A percentile compares a stretch with the other conserved stretches of the same genome.
Evolutionary conservation across 2,113 vertebrate species (phyloP).

Genomic region (Ancistrus triradiatus): DNA sequence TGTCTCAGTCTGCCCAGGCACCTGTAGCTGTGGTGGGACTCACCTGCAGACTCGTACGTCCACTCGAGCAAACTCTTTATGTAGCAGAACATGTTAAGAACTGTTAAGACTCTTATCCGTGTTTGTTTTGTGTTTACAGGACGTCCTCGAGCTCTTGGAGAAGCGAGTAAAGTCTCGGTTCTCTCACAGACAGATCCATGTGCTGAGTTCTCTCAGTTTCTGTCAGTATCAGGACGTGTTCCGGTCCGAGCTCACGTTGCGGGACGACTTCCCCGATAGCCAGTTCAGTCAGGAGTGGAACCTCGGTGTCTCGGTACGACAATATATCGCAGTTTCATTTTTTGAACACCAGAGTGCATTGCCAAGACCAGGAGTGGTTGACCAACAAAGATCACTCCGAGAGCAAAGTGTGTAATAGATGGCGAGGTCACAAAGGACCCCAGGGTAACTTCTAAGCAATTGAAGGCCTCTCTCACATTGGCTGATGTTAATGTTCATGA

Average conservation of each 20-base stretch:
- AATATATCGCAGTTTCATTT: too few species aligned
- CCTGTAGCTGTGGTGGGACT: conserved; percentile 88
- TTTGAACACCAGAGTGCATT: too few species aligned
- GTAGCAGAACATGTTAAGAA: too few species aligned
- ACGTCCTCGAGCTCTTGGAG: conserved; percentile 92
- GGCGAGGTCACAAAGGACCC: too few species aligned
- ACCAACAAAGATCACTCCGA: too few species aligned
- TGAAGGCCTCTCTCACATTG: too few species aligned
- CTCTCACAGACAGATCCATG: conserved; percentile 92
- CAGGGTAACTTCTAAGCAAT: too few species aligned
- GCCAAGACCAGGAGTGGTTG: too few species aligned
- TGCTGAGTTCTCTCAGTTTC: conserved; percentile 78
- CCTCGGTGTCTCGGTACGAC: conserved; percentile 68
- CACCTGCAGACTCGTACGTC: conserved; percentile 86
- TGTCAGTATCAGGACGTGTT: conserved; percentile 75
- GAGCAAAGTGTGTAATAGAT: too few species aligned
- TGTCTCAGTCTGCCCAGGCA: conserved; percentile 92
- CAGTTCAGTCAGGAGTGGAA: conserved; percentile 83
- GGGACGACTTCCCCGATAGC: conserved; percentile 71
- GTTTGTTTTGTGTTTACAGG: conserved; percentile 63
- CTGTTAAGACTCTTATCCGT: background rate
- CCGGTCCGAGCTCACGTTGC: conserved; percentile 75
- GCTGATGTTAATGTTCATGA: too few species aligned
- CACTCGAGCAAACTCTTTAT: too few species aligned
- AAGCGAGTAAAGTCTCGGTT: conserved; percentile 97